Conservation (phyloP, 1,140 invertebrate species). For the Leptopilina boulardi region DNA sequence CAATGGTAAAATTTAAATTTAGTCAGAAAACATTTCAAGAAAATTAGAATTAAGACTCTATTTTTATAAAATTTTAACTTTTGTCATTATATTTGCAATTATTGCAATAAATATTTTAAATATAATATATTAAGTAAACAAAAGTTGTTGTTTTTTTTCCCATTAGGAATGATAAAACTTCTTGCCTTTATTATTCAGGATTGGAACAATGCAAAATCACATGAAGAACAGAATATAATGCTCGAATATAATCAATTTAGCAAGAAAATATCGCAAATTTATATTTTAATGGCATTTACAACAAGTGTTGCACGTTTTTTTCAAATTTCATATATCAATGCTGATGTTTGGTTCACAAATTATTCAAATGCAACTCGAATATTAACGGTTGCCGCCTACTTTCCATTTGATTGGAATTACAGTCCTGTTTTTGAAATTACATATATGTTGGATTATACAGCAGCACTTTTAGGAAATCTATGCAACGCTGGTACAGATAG, state of each 20-base stretch:
- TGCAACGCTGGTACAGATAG: neutral
- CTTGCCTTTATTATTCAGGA: conserved; percentile 44
- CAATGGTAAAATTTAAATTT: too few species aligned
- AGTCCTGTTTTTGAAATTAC: neutral
- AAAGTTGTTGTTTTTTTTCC: neutral
- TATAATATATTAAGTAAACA: too few species aligned
- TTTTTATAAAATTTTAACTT: too few species aligned
- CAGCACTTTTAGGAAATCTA: neutral
- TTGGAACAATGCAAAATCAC: conserved; percentile 38
- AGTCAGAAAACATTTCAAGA: too few species aligned
- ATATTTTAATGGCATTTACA: neutral
- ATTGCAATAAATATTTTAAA: too few species aligned
- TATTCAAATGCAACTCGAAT: neutral
- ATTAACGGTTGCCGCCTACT: neutral
- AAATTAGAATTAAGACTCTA: too few species aligned
- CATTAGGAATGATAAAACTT: conserved; percentile 38
- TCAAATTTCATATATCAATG: neutral
- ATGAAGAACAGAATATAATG: conserved; percentile 32
- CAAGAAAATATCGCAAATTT: neutral
- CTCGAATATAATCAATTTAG: neutral
- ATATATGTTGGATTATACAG: neutral
- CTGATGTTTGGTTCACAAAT: neutral
- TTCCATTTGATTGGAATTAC: neutral
- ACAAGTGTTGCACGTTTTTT: neutral
- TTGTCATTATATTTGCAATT: too few species aligned